phyloP scores from a whole-genome alignment of 2,113 vertebrate species.

The Alethe castanea region DNA sequence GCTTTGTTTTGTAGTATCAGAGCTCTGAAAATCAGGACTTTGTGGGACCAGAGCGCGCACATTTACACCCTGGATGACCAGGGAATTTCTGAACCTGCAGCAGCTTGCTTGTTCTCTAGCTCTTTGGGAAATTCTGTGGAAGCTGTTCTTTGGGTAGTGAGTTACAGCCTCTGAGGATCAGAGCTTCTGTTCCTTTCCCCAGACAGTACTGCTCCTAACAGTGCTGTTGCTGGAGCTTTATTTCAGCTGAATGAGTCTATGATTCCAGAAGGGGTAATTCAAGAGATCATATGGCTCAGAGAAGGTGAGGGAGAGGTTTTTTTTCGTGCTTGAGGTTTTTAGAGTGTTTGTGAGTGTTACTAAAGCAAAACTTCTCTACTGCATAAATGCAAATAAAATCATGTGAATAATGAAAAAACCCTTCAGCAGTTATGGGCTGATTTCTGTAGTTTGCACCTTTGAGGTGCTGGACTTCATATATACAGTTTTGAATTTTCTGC shows the following conservation, averaged over 20 bases:
- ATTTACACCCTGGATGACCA: background rate
- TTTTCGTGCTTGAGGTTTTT: background rate
- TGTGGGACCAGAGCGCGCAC: background rate
- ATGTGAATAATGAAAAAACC: background rate
- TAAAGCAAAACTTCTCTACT: background rate
- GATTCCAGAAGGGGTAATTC: background rate
- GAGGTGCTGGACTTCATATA: background rate
- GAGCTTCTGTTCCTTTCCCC: background rate
- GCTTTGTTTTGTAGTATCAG: background rate
- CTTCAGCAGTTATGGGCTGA: fast-evolving
- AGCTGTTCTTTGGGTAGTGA: background rate
- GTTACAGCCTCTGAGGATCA: background rate
- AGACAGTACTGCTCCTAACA: background rate
- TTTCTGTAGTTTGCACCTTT: background rate
- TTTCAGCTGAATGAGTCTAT: background rate
- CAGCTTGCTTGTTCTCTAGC: background rate
- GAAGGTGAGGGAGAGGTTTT: background rate
- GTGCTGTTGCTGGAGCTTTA: background rate
- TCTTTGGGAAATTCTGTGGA: background rate
- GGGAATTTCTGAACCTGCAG: background rate
- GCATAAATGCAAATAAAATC: background rate
- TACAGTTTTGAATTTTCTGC: background rate
- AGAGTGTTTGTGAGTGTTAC: background rate
- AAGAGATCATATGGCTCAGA: background rate
- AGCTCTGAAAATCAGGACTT: background rate